A percentile compares a stretch with the other conserved stretches of the same genome.
These are phyloP conservation scores for Hydrophis major DNA, from an alignment of 2,797 vertebrate genomes.

Conservation along the genomic window DNA sequence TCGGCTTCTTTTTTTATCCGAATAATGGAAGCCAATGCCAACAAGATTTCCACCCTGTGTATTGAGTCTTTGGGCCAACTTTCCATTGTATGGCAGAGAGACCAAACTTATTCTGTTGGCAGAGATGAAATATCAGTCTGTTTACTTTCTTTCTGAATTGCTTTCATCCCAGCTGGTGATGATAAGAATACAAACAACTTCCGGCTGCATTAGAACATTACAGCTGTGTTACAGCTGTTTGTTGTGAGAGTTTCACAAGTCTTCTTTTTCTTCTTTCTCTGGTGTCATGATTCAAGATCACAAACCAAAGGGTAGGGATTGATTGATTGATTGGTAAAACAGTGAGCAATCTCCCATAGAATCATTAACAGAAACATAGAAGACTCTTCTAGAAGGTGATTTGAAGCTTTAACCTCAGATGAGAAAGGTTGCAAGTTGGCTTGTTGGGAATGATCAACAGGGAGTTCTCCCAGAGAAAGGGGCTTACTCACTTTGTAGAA, in stretches of 20 bases:
- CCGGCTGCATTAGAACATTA: neutral
- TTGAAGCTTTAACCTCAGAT: neutral
- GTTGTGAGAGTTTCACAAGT: neutral
- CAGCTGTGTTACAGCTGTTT: neutral
- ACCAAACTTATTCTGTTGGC: neutral
- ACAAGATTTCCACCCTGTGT: neutral
- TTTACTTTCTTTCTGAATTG: neutral
- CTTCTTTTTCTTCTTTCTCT: neutral
- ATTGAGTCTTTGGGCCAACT: neutral
- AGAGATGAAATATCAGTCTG: neutral
- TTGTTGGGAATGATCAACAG: neutral
- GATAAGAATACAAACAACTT: neutral
- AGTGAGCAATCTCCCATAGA: neutral
- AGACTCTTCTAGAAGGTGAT: neutral
- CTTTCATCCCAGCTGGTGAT: neutral
- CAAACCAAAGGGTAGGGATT: neutral
- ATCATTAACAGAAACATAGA: neutral
- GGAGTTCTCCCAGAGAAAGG: neutral
- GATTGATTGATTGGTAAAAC: neutral
- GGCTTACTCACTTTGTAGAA: neutral
- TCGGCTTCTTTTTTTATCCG: neutral
- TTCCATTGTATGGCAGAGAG: neutral
- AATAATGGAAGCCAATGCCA: neutral
- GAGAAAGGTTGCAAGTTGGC: neutral
- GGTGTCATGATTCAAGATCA: neutral